Evolutionary conservation across 2,888 invertebrate species (phyloP).

Genomic region (Imbricaverruca yamaguchii): DNA sequence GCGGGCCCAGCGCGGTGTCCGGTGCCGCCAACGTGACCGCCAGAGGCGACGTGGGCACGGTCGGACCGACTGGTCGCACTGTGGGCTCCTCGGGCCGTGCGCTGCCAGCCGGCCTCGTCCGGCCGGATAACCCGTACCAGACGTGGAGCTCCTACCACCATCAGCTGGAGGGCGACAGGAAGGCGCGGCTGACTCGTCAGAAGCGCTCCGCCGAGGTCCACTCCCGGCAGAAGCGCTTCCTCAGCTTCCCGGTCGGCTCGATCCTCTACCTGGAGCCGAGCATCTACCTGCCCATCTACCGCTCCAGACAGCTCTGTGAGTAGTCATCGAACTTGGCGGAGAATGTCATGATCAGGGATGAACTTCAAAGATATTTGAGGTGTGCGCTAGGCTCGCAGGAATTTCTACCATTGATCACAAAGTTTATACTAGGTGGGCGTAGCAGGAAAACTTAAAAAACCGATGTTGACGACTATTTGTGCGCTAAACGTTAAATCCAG

Average conservation of each 20-base stretch:
- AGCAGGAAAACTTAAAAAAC: too few relatives aligned
- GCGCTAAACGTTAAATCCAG: too few relatives aligned
- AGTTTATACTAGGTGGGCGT: too few relatives aligned
- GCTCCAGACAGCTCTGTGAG: slow-evolving; percentile 6
- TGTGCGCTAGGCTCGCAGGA: too few relatives aligned
- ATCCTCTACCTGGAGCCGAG: background rate
- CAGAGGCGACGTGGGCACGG: background rate
- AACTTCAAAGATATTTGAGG: too few relatives aligned
- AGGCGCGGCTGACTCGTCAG: background rate
- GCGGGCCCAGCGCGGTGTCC: too few relatives aligned
- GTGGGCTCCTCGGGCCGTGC: background rate
- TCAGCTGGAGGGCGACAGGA: background rate
- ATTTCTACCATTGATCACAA: too few relatives aligned
- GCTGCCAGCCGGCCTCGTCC: background rate
- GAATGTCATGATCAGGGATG: too few relatives aligned
- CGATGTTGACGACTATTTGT: too few relatives aligned
- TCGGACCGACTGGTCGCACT: background rate
- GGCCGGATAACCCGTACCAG: background rate
- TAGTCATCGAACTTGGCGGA: background rate
- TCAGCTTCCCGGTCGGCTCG: slow-evolving; percentile 2
- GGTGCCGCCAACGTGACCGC: background rate
- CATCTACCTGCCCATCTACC: slow-evolving; percentile 4
- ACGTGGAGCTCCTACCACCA: background rate
- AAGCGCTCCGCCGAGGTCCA: background rate
- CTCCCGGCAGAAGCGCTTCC: background rate